These are phyloP conservation scores for Protodeltote pygarga DNA, from an alignment of 2,888 invertebrate genomes.

Conservation along the genomic window DNA sequence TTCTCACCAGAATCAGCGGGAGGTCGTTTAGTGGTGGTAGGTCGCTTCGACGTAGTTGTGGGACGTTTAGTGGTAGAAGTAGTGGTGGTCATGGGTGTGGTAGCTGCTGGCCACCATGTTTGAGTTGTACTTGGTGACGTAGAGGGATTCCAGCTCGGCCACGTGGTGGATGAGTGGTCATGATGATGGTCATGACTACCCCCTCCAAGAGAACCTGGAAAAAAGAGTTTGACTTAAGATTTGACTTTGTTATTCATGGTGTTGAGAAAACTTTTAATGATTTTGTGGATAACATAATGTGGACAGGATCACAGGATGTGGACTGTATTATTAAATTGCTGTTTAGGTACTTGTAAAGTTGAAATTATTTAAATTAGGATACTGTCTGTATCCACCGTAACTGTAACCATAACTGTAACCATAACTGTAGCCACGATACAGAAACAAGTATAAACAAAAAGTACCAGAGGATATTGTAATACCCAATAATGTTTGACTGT, in stretches of 20 bases:
- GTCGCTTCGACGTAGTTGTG: constrained; percentile 41
- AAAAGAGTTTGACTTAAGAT: too few relatives aligned
- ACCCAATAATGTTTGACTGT: neutral
- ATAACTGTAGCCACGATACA: too few relatives aligned
- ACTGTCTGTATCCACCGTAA: too few relatives aligned
- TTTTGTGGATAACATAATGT: too few relatives aligned
- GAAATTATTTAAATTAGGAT: too few relatives aligned
- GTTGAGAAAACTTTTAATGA: too few relatives aligned
- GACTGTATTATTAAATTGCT: too few relatives aligned
- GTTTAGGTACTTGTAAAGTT: too few relatives aligned
- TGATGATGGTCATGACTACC: constrained; percentile 65
- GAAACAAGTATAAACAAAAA: too few relatives aligned
- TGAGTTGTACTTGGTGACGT: constrained; percentile 38
- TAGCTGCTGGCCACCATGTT: constrained; percentile 62
- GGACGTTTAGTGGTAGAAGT: constrained; percentile 56
- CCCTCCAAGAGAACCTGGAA: constrained; percentile 60
- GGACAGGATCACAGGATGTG: too few relatives aligned
- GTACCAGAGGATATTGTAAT: neutral
- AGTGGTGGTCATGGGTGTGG: constrained; percentile 64
- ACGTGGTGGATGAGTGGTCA: constrained; percentile 73
- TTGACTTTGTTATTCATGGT: too few relatives aligned
- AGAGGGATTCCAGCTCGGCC: constrained; percentile 75
- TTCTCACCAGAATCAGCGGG: constrained; percentile 48
- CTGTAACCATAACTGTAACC: too few relatives aligned
- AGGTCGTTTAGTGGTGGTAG: constrained; percentile 50